Evolutionary conservation across 2,888 invertebrate species (phyloP).

Genomic region (Nephrotoma guestfalica): DNA sequence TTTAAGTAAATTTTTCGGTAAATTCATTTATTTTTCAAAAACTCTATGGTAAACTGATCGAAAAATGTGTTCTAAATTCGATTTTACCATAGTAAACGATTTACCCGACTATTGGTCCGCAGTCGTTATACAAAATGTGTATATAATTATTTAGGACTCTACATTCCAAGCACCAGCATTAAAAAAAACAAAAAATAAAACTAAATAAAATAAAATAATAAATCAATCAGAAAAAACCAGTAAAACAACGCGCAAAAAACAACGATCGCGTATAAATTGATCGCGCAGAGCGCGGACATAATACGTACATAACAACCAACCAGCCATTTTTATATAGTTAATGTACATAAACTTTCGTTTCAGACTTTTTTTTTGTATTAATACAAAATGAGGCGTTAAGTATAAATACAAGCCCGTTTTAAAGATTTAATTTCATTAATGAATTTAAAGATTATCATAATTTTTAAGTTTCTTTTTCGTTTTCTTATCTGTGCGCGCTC

Average conservation of each 20-base stretch:
- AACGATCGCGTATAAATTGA: neutral
- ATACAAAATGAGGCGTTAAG: neutral
- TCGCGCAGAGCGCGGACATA: neutral
- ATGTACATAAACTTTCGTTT: neutral
- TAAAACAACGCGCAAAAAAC: neutral
- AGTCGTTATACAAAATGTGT: too few species aligned
- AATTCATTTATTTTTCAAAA: too few species aligned
- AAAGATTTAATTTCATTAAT: neutral
- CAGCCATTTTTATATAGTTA: neutral
- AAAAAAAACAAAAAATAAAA: neutral
- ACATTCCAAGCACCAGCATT: neutral
- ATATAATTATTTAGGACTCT: neutral
- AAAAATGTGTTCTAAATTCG: too few species aligned
- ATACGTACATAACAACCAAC: neutral
- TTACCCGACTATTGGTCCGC: too few species aligned
- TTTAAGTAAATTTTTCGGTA: too few species aligned
- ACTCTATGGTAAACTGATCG: too few species aligned
- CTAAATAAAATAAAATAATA: neutral
- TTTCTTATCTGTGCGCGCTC: neutral
- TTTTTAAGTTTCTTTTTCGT: neutral
- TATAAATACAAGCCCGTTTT: neutral
- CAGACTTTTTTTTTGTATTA: neutral
- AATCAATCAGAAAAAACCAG: neutral
- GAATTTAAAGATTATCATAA: neutral
- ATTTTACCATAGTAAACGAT: too few species aligned